Conservation (phyloP, 1,140 invertebrate genomes). For the Caenorhabditis briggsae region DNA sequence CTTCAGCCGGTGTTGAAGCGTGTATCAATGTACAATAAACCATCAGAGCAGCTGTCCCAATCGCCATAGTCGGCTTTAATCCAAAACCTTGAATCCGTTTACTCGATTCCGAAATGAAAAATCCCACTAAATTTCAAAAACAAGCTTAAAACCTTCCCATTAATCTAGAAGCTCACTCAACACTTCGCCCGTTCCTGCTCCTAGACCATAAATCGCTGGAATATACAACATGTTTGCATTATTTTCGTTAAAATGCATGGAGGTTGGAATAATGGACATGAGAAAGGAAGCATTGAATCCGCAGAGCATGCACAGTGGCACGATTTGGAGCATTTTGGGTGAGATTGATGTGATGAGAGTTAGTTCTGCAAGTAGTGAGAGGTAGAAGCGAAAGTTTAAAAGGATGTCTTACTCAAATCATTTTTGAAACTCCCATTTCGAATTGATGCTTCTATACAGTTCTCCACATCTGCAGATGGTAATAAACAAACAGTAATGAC, state of each 20-base stretch:
- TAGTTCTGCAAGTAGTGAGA: neutral
- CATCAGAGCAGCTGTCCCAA: neutral
- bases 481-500: neutral
- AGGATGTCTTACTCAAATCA: neutral
- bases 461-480: neutral
- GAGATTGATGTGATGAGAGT: neutral
- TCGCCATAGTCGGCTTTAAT: neutral
- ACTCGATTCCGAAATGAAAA: neutral
- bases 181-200: constrained; percentile 16
- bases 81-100: neutral
- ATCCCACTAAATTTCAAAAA: neutral
- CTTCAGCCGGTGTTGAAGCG: neutral
- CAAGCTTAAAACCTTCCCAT: too few relatives aligned
- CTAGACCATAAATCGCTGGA: constrained; percentile 6
- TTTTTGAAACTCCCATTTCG: neutral
- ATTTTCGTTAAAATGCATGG: neutral
- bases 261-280: neutral
- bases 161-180: neutral
- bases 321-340: neutral
- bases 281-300: neutral
- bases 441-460: neutral
- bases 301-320: neutral
- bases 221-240: constrained; percentile 10
- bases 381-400: neutral
- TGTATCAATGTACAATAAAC: neutral